Evolutionary conservation across 2,797 vertebrate genomes (phyloP).

Genomic region (Podargus strigoides): DNA sequence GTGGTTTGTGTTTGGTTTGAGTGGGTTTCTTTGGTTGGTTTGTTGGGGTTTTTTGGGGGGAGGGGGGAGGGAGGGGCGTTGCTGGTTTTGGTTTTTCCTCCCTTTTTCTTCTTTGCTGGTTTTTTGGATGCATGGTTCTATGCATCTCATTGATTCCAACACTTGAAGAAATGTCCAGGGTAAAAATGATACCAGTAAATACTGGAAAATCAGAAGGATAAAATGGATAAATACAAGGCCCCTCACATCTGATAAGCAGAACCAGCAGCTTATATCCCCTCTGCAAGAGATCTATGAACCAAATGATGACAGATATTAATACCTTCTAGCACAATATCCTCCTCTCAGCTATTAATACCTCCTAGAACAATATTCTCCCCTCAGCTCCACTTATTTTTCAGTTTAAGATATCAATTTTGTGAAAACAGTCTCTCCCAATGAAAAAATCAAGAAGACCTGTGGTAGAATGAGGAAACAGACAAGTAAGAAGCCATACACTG

Average conservation of each 20-base stretch:
- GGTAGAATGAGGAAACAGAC: neutral
- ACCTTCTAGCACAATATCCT: neutral
- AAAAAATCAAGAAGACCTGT: neutral
- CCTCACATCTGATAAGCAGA: neutral
- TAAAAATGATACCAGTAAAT: neutral
- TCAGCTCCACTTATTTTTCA: conserved; percentile 1
- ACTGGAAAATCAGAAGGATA: neutral
- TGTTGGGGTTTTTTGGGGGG: no score
- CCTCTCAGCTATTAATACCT: conserved; percentile 4
- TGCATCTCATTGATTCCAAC: neutral
- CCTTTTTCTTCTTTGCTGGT: neutral
- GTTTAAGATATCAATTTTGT: neutral
- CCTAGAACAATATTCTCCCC: neutral
- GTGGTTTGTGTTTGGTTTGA: no score
- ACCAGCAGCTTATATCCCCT: neutral
- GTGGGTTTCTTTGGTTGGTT: no score
- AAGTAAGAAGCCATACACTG: neutral
- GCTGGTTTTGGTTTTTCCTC: no score
- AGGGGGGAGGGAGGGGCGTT: no score
- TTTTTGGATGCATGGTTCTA: neutral
- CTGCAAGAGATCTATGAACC: neutral
- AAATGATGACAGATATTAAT: conserved; percentile 15
- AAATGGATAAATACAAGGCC: neutral
- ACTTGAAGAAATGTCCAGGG: neutral
- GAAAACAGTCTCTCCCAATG: neutral